Percentiles rank a stretch among this genome's conserved stretches.
Conservation (phyloP, 1,140 invertebrate genomes). For the Sinella curviseta region DNA sequence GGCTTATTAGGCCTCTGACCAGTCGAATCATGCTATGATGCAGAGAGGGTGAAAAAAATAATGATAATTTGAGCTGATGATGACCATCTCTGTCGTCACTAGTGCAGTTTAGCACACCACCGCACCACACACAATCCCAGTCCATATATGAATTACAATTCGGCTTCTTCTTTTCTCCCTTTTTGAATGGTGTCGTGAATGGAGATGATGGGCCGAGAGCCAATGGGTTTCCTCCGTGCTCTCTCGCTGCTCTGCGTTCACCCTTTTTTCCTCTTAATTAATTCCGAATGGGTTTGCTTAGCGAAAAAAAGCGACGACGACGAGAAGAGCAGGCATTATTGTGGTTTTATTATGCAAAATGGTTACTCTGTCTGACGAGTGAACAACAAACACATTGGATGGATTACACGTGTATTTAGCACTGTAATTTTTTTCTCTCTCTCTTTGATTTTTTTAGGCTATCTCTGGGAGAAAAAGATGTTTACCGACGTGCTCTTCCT, state of each 20-base stretch:
- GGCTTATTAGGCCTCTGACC: too few species aligned
- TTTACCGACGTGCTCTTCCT: conserved; percentile 35
- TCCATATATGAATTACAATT: too few species aligned
- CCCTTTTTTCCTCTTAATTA: neutral
- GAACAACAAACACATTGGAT: neutral
- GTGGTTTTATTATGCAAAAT: neutral
- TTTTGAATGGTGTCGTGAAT: neutral
- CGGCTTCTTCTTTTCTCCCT: neutral
- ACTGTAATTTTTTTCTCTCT: neutral
- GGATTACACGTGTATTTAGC: neutral
- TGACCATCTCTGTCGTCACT: too few species aligned
- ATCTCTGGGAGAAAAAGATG: conserved; percentile 33
- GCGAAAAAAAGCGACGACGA: neutral
- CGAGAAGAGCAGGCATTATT: too few species aligned
- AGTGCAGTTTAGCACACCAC: too few species aligned
- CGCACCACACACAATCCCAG: too few species aligned
- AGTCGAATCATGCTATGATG: too few species aligned
- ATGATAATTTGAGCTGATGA: too few species aligned
- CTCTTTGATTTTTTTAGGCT: too few species aligned
- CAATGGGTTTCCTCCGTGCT: neutral
- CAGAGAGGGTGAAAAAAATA: too few species aligned
- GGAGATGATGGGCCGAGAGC: neutral
- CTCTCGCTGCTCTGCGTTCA: too few species aligned
- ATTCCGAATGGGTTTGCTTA: neutral
- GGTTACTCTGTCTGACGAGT: neutral